A percentile compares a stretch with the other conserved stretches of the same genome.
phyloP scores from a whole-genome alignment of 2,797 vertebrate species.

The Microchirus variegatus region DNA sequence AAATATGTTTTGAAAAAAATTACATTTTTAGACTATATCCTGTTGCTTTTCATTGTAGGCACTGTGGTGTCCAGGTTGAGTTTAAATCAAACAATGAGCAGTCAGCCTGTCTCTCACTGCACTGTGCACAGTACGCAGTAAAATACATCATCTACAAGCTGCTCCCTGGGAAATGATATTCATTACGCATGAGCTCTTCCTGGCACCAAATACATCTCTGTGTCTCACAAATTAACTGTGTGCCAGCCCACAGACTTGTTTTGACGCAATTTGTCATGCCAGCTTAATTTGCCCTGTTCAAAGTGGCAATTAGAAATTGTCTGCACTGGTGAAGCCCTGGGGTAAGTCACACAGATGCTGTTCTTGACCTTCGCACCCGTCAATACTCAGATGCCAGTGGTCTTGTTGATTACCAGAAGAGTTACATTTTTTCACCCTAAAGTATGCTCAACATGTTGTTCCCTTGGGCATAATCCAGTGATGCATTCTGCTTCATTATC shows the following conservation, averaged over 20 bases:
- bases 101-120: slow-evolving; percentile 31
- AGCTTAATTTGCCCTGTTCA: slow-evolving; percentile 77
- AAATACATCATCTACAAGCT: slow-evolving; percentile 59
- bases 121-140: slow-evolving; percentile 30
- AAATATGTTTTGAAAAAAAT: too few species aligned
- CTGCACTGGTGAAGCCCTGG: slow-evolving; percentile 61
- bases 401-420: slow-evolving; percentile 64
- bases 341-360: slow-evolving; percentile 71
- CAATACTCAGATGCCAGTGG: slow-evolving; percentile 42
- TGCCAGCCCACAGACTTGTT: slow-evolving; percentile 69
- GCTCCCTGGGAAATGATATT: slow-evolving; percentile 68
- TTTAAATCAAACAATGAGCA: slow-evolving; percentile 47
- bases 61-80: slow-evolving; percentile 20
- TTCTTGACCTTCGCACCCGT: slow-evolving; percentile 61
- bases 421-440: slow-evolving; percentile 60
- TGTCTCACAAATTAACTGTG: slow-evolving; percentile 68
- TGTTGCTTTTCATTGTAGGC: slow-evolving; percentile 6
- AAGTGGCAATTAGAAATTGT: slow-evolving; percentile 72
- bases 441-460: slow-evolving; percentile 59
- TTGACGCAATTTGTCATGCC: slow-evolving; percentile 76
- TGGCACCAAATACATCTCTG: slow-evolving; percentile 57
- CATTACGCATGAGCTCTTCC: slow-evolving; percentile 58
- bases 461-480: slow-evolving; percentile 61
- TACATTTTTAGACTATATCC: not conserved
- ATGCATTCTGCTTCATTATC: slow-evolving; percentile 73